phyloP scores from a whole-genome alignment of 1,140 invertebrate species.

The Plectrocnemia conspersa region DNA sequence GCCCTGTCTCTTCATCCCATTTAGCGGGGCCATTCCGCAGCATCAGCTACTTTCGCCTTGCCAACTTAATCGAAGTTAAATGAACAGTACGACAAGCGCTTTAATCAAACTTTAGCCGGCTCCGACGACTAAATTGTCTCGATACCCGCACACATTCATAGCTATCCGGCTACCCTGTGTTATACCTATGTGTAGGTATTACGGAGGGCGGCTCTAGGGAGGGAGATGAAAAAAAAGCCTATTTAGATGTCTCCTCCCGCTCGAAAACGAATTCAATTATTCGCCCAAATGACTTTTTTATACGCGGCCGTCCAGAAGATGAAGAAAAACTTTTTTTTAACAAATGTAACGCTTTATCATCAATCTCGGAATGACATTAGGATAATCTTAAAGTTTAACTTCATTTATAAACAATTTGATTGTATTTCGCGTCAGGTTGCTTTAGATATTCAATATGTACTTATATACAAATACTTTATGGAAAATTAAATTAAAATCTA shows the following conservation, averaged over 20 bases:
- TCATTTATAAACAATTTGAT: too few relatives aligned
- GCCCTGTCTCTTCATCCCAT: slow-evolving; percentile 16
- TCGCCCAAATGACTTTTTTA: slow-evolving; percentile 28
- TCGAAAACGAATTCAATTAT: slow-evolving; percentile 29
- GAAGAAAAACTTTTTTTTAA: slow-evolving; percentile 8
- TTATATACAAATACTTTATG: too few relatives aligned
- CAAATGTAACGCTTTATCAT: neutral
- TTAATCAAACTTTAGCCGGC: slow-evolving; percentile 51
- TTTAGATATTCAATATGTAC: too few relatives aligned
- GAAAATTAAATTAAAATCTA: too few relatives aligned
- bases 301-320: slow-evolving; percentile 3
- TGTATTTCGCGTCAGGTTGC: too few relatives aligned
- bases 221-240: slow-evolving; percentile 13
- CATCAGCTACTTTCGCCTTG: slow-evolving; percentile 19
- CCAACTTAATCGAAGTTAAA: slow-evolving; percentile 53
- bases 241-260: slow-evolving; percentile 20
- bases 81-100: slow-evolving; percentile 53
- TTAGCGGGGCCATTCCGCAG: slow-evolving; percentile 18
- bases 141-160: too few relatives aligned
- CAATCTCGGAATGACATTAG: neutral
- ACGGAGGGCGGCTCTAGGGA: neutral
- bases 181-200: too few relatives aligned
- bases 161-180: too few relatives aligned
- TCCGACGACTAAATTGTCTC: slow-evolving; percentile 30
- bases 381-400: too few relatives aligned